phyloP scores from a whole-genome alignment of 1,140 invertebrate species.

The Philopotamus ludificatus region DNA sequence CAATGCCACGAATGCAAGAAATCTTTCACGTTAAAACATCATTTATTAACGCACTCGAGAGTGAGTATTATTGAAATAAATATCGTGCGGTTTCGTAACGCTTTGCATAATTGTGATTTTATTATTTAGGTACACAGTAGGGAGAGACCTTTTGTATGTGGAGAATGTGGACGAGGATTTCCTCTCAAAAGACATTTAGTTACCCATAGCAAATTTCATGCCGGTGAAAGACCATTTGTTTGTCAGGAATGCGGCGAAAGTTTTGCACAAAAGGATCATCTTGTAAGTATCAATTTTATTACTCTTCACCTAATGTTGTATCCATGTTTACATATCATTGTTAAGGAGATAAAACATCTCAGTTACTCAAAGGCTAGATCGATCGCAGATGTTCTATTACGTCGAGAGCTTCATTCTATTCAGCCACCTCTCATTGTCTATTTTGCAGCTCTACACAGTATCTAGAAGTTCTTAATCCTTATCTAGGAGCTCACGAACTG shows the following conservation, averaged over 20 bases:
- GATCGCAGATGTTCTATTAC: too few relatives aligned
- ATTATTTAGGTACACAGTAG: slow-evolving; percentile 62
- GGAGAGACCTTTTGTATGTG: slow-evolving; percentile 77
- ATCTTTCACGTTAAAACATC: slow-evolving; percentile 80
- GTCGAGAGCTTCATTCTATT: too few relatives aligned
- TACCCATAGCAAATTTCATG: slow-evolving; percentile 84
- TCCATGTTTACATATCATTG: background rate
- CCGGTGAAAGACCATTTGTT: slow-evolving; percentile 81
- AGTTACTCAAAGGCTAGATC: too few relatives aligned
- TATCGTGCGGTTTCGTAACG: background rate
- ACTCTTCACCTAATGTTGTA: too few relatives aligned
- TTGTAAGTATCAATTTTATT: slow-evolving; percentile 49
- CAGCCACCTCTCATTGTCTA: too few relatives aligned
- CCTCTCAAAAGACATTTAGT: slow-evolving; percentile 79
- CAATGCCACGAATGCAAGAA: slow-evolving; percentile 84
- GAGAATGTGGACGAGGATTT: slow-evolving; percentile 78
- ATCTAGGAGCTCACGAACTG: too few relatives aligned
- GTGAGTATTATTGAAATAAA: slow-evolving; percentile 55
- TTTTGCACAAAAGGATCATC: slow-evolving; percentile 78
- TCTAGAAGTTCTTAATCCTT: too few relatives aligned
- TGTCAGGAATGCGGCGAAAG: slow-evolving; percentile 86
- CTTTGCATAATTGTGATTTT: background rate
- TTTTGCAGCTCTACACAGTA: too few relatives aligned
- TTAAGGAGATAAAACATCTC: background rate
- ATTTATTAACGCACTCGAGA: slow-evolving; percentile 74